phyloP scores from a whole-genome alignment of 2,888 invertebrate genomes.

The Watsonalla cultraria region DNA sequence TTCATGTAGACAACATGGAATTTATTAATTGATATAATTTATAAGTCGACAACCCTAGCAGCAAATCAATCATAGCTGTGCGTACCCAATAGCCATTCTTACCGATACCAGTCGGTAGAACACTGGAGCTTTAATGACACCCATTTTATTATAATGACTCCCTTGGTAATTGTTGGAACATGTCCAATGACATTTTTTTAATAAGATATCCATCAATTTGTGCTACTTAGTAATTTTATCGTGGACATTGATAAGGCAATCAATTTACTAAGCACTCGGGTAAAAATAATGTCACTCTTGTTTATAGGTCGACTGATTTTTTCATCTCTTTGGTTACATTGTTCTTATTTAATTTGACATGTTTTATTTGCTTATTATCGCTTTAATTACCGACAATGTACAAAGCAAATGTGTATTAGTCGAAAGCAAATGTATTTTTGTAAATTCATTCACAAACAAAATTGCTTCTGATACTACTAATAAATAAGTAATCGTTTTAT shows the following conservation, averaged over 20 bases:
- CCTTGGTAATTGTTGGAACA: slow-evolving; percentile 31
- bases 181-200: slow-evolving; percentile 18
- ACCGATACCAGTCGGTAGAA: slow-evolving; percentile 37
- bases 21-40: neutral
- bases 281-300: too few relatives aligned
- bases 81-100: slow-evolving; percentile 34
- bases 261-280: too few relatives aligned
- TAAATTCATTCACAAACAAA: too few relatives aligned
- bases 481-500: too few relatives aligned
- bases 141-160: slow-evolving; percentile 59
- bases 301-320: too few relatives aligned
- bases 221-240: neutral
- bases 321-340: too few relatives aligned
- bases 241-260: neutral
- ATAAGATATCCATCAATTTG: slow-evolving; percentile 20
- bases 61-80: slow-evolving; percentile 14
- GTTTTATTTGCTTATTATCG: too few relatives aligned
- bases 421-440: too few relatives aligned
- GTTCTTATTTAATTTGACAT: too few relatives aligned
- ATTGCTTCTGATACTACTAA: too few relatives aligned
- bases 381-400: too few relatives aligned
- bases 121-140: slow-evolving; percentile 56
- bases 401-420: too few relatives aligned
- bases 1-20: neutral
- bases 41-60: neutral